phyloP scores from a whole-genome alignment of 2,113 vertebrate species.

The Hippoglossus stenolepis region DNA sequence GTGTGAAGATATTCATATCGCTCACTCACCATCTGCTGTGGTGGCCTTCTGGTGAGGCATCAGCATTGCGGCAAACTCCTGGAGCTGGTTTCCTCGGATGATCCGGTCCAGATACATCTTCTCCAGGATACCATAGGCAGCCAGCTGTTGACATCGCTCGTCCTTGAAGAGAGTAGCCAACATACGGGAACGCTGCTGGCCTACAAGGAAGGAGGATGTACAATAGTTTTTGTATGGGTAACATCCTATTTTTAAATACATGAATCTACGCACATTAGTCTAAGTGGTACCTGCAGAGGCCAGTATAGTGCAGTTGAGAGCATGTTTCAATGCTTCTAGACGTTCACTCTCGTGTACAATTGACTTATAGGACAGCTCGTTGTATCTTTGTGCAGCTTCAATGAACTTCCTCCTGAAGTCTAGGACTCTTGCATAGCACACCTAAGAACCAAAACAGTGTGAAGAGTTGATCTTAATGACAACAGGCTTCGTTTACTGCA shows the following conservation, averaged over 20 bases:
- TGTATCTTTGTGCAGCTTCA: constrained; percentile 97
- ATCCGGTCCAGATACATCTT: constrained; percentile 99
- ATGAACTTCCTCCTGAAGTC: constrained; percentile 99
- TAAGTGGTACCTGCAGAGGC: constrained; percentile 92
- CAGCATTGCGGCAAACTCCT: constrained; percentile 98
- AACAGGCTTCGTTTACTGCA: background rate
- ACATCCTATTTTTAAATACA: background rate
- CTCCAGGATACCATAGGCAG: constrained; percentile 97
- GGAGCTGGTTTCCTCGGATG: constrained; percentile 96
- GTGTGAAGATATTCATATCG: background rate
- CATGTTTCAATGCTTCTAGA: constrained; percentile 96
- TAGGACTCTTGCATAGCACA: constrained; percentile 96
- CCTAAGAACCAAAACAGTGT: constrained; percentile 76
- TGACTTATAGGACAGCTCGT: constrained; percentile 97
- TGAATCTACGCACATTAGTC: too few relatives aligned
- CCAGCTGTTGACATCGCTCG: constrained; percentile 97
- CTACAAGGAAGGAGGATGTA: constrained; percentile 48
- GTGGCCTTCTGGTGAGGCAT: constrained; percentile 99
- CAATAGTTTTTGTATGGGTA: background rate
- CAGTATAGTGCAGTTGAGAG: constrained; percentile 96
- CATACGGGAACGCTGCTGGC: constrained; percentile 98
- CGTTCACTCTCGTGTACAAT: constrained; percentile 97
- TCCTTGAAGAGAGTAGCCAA: constrained; percentile 98
- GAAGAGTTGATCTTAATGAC: background rate
- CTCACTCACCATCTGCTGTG: constrained; percentile 90